Percentiles rank a stretch among this genome's conserved stretches.
These are phyloP conservation scores for Neoitamus cyanurus DNA, from an alignment of 2,888 invertebrate genomes.

Conservation along the genomic window DNA sequence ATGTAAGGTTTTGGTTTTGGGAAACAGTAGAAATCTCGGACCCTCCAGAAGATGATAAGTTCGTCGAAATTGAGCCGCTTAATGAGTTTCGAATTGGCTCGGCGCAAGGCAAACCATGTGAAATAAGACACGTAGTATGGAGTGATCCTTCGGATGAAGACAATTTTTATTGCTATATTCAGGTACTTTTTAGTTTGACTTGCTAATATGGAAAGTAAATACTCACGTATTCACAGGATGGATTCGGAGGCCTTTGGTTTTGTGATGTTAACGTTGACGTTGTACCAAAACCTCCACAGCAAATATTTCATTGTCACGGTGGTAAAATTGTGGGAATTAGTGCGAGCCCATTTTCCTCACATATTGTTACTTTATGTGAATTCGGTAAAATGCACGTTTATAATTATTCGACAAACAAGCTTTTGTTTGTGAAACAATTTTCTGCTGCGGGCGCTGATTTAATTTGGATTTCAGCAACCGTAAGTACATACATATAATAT, in stretches of 20 bases:
- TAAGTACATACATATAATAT: conserved; percentile 59
- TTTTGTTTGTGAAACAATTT: conserved; percentile 74
- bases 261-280: conserved; percentile 74
- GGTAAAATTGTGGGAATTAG: conserved; percentile 78
- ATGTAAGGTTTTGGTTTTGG: conserved; percentile 88
- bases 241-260: conserved; percentile 71
- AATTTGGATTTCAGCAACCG: conserved; percentile 78
- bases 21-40: conserved; percentile 90
- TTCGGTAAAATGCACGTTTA: conserved; percentile 81
- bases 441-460: conserved; percentile 70
- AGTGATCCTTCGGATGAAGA: conserved; percentile 64
- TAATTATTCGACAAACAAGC: conserved; percentile 71
- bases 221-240: conserved; percentile 70
- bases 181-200: conserved; percentile 67
- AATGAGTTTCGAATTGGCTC: conserved; percentile 78
- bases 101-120: conserved; percentile 56
- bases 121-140: conserved; percentile 62
- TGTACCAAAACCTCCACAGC: conserved; percentile 64
- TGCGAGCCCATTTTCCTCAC: conserved; percentile 75
- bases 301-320: conserved; percentile 78
- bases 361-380: conserved; percentile 77
- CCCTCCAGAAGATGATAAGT: conserved; percentile 81
- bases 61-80: conserved; percentile 86
- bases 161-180: conserved; percentile 75
- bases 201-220: background rate